Conservation (phyloP, 92 coral and sea anemone genomes). For the Metridium senile region DNA sequence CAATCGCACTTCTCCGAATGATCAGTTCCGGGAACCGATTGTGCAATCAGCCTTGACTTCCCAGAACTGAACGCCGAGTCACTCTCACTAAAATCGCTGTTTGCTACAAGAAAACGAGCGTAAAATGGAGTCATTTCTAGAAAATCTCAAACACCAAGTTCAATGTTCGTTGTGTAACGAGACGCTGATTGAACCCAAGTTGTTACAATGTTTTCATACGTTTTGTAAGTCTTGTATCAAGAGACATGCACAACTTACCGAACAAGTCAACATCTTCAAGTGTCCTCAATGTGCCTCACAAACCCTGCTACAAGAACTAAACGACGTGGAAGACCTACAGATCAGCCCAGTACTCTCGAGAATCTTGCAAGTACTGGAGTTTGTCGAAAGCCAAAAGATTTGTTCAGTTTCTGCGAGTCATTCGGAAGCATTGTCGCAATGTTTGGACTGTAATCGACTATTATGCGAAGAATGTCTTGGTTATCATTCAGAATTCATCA, state of each 20-base stretch:
- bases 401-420: conserved; percentile 30
- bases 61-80: too few relatives aligned
- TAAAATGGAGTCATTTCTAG: conserved; percentile 14
- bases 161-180: conserved; percentile 31
- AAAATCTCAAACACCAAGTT: conserved; percentile 1
- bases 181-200: conserved; percentile 19
- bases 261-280: conserved; percentile 17
- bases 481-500: conserved; percentile 13
- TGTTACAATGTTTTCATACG: conserved; percentile 18
- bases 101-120: background rate
- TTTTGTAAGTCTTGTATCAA: conserved; percentile 21
- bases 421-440: conserved; percentile 10
- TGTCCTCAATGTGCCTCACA: conserved; percentile 8
- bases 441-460: conserved; percentile 10
- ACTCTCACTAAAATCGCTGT: too few relatives aligned
- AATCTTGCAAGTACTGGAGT: conserved; percentile 25
- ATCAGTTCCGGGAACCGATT: background rate
- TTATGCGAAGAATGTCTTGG: conserved; percentile 13
- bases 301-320: conserved; percentile 10
- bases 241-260: conserved; percentile 5
- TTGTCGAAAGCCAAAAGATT: conserved; percentile 9
- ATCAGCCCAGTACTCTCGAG: conserved; percentile 6
- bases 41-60: background rate
- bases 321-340: conserved; percentile 17
- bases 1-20: background rate